These are phyloP conservation scores for Lutraria lutraria DNA, from an alignment of 2,888 invertebrate species.

Conservation along the genomic window DNA sequence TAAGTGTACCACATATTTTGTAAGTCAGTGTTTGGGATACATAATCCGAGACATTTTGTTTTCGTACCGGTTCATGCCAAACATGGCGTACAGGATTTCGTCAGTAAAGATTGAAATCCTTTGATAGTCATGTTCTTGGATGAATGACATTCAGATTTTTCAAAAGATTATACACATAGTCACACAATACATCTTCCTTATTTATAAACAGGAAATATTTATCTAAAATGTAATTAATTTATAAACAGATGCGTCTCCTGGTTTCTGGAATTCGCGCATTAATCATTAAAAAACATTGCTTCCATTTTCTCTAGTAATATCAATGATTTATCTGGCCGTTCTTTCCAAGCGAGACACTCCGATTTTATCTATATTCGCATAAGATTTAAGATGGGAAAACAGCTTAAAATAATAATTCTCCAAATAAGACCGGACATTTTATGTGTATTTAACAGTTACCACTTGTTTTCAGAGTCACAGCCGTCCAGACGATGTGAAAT, in stretches of 20 bases:
- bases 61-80: too few species aligned
- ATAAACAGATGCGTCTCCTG: background rate
- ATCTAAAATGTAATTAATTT: background rate
- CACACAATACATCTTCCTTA: too few species aligned
- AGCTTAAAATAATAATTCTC: background rate
- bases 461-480: slow-evolving; percentile 74
- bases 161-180: too few species aligned
- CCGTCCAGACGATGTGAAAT: slow-evolving; percentile 81
- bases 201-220: background rate
- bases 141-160: too few species aligned
- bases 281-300: background rate
- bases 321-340: background rate
- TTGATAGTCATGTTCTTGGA: too few species aligned
- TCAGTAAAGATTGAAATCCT: too few species aligned
- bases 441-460: slow-evolving; percentile 59
- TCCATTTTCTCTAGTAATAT: background rate
- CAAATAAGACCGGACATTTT: background rate
- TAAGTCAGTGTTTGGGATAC: too few species aligned
- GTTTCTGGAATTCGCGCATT: background rate
- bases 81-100: too few species aligned
- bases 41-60: too few species aligned
- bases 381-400: background rate
- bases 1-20: too few species aligned
- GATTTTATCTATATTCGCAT: background rate
- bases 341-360: background rate